Percentiles rank a stretch among this genome's conserved stretches.
phyloP scores from a whole-genome alignment of 2,888 invertebrate species.

The Endotricha flammealis region DNA sequence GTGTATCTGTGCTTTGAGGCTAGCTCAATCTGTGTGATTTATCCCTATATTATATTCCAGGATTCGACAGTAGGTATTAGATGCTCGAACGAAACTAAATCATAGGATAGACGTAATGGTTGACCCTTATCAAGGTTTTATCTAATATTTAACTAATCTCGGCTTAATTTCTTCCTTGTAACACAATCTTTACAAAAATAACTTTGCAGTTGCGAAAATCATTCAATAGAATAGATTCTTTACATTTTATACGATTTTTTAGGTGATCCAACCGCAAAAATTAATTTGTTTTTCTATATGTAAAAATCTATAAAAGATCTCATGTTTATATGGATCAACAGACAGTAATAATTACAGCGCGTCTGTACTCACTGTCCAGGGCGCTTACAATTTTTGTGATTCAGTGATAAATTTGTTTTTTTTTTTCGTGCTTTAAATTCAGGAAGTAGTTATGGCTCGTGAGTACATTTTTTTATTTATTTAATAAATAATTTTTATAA shows the following conservation, averaged over 20 bases:
- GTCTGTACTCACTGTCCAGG: neutral
- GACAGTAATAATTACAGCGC: neutral
- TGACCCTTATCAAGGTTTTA: neutral
- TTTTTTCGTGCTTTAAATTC: neutral
- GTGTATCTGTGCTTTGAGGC: too few species aligned
- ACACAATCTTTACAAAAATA: neutral
- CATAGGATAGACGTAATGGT: too few species aligned
- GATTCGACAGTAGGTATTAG: too few species aligned
- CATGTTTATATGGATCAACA: neutral
- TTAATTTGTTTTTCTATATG: neutral
- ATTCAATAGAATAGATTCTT: too few species aligned
- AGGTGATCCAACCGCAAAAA: neutral
- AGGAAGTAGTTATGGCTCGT: neutral
- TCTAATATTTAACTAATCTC: neutral
- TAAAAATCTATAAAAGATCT: neutral
- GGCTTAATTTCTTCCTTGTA: neutral
- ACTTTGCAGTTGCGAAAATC: neutral
- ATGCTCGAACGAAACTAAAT: too few species aligned
- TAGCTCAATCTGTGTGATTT: too few species aligned
- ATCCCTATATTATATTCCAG: too few species aligned
- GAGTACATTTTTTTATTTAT: neutral
- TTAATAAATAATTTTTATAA: too few species aligned
- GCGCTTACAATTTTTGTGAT: neutral
- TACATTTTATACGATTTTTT: too few species aligned
- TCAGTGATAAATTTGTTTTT: too few species aligned